A percentile compares a stretch with the other conserved stretches of the same genome.
Evolutionary conservation across 2,888 invertebrate genomes (phyloP).

Genomic region (Cephus nigrinus): DNA sequence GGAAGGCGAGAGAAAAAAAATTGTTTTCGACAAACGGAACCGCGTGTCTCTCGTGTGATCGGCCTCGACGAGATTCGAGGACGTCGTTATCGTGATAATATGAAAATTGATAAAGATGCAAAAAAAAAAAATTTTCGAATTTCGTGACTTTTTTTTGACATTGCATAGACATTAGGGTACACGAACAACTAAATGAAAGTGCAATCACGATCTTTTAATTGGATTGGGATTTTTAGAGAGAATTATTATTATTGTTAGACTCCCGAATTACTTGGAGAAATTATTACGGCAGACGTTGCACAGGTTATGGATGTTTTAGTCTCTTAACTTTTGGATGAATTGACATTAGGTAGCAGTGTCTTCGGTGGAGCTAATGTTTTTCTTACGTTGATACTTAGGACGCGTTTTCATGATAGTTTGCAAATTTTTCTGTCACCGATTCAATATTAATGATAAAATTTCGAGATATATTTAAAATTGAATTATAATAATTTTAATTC

Average conservation of each 20-base stretch:
- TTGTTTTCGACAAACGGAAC: conserved; percentile 16
- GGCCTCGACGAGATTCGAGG: conserved; percentile 3
- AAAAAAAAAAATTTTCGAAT: neutral
- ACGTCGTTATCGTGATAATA: neutral
- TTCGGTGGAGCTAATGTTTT: neutral
- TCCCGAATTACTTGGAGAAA: neutral
- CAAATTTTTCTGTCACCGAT: neutral
- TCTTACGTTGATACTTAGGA: neutral
- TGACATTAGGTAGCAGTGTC: neutral
- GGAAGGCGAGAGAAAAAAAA: conserved; percentile 8
- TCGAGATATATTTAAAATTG: neutral
- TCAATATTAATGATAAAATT: neutral
- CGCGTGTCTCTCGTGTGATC: neutral
- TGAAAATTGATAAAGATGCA: neutral
- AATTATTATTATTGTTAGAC: too few species aligned
- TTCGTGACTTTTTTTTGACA: neutral
- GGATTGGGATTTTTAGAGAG: neutral
- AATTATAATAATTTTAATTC: neutral
- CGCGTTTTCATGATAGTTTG: too few species aligned
- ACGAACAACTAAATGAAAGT: neutral
- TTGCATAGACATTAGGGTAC: neutral
- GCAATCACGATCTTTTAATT: neutral
- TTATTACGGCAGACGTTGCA: neutral
- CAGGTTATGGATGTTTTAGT: neutral
- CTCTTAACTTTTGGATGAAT: neutral